These are phyloP conservation scores for Meloidogyne hapla DNA, from an alignment of 1,140 invertebrate genomes.

Conservation along the genomic window DNA sequence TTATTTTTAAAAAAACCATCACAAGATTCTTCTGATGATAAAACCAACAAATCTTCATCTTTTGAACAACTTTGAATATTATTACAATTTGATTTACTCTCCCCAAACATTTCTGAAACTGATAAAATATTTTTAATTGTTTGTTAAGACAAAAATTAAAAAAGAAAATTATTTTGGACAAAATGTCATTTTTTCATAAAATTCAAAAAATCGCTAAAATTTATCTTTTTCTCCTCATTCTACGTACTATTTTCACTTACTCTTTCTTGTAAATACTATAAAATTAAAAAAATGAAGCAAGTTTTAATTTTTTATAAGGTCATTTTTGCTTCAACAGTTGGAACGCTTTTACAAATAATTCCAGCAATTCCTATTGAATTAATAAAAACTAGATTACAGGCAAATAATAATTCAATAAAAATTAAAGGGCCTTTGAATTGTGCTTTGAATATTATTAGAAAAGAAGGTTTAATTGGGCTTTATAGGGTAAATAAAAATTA, in stretches of 20 bases:
- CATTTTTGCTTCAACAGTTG: slow-evolving; percentile 4
- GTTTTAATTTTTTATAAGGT: not conserved
- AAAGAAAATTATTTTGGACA: no score
- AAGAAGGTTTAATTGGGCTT: slow-evolving; percentile 9
- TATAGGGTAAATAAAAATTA: not conserved
- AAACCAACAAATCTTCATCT: slow-evolving; percentile 19
- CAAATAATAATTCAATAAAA: not conserved
- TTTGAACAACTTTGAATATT: slow-evolving; percentile 8
- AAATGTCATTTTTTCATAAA: no score
- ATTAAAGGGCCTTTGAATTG: not conserved
- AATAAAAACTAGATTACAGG: slow-evolving; percentile 13
- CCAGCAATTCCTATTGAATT: slow-evolving; percentile 13
- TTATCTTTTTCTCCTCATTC: no score
- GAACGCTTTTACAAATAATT: slow-evolving; percentile 7
- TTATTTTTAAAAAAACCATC: slow-evolving; percentile 4
- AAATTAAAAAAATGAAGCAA: no score
- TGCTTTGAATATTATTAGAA: not conserved
- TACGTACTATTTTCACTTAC: no score
- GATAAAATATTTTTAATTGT: no score
- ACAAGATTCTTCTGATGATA: slow-evolving; percentile 22
- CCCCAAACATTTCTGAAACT: not conserved
- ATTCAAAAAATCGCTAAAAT: no score
- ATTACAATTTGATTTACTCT: not conserved
- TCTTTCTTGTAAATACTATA: no score
- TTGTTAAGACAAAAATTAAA: no score